These are phyloP conservation scores for Uria lomvia DNA, from an alignment of 2,113 vertebrate genomes.

Conservation along the genomic window DNA sequence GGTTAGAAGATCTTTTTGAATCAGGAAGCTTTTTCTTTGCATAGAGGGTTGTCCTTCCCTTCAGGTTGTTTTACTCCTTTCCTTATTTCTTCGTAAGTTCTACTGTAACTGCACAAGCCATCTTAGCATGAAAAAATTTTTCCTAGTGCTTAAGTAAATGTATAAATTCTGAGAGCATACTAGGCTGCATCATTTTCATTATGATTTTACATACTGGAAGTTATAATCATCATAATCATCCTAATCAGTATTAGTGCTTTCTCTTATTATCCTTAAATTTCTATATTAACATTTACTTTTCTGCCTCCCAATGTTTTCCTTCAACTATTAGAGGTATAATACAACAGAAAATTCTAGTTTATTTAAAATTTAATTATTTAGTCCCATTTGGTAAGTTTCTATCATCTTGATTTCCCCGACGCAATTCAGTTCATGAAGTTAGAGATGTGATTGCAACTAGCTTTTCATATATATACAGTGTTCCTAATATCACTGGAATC, in stretches of 20 bases:
- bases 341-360: not conserved
- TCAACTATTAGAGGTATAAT: not conserved
- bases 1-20: not conserved
- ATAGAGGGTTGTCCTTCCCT: not conserved
- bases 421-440: not conserved
- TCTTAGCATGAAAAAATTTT: not conserved
- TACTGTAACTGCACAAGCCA: not conserved
- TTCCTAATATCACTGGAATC: not conserved
- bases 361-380: conserved; percentile 27
- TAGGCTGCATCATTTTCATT: conserved; percentile 16
- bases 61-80: not conserved
- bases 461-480: not conserved
- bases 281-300: conserved; percentile 2
- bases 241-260: conserved; percentile 22
- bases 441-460: not conserved
- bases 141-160: not conserved
- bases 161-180: not conserved
- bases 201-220: conserved; percentile 1
- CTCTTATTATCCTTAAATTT: conserved; percentile 15
- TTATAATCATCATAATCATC: conserved; percentile 25
- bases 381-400: not conserved
- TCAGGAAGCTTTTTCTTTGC: not conserved
- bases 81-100: not conserved
- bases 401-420: not conserved
- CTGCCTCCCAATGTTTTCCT: not conserved